Conservation (phyloP, 2,888 invertebrate genomes). For the Ophraella communa region DNA sequence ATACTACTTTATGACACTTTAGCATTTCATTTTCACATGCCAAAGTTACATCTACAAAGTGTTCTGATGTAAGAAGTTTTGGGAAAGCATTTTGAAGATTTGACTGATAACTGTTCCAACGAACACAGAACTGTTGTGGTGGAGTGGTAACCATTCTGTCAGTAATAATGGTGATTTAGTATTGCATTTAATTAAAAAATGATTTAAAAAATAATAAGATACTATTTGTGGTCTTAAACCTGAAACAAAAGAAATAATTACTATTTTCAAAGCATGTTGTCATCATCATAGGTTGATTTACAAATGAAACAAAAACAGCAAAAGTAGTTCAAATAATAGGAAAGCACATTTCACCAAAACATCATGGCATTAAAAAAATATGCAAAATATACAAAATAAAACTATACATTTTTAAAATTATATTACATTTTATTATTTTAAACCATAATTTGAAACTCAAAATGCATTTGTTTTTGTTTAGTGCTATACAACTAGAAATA, state of each 20-base stretch:
- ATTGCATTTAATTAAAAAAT: constrained; percentile 14
- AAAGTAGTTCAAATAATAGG: too few relatives aligned
- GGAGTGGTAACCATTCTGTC: constrained; percentile 49
- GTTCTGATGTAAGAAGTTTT: constrained; percentile 75
- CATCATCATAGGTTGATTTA: too few relatives aligned
- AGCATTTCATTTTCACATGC: constrained; percentile 87
- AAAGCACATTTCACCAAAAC: too few relatives aligned
- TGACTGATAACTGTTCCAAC: constrained; percentile 84
- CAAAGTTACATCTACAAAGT: constrained; percentile 87
- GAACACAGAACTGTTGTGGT: constrained; percentile 75
- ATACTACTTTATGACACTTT: constrained; percentile 85
- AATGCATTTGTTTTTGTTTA: too few relatives aligned
- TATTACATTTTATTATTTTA: too few relatives aligned
- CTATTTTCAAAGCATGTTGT: too few relatives aligned
- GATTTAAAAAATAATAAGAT: constrained; percentile 7
- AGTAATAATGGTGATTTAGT: background rate
- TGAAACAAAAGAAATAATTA: background rate
- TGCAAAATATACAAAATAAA: too few relatives aligned
- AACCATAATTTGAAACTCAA: too few relatives aligned
- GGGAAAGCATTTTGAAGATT: constrained; percentile 81
- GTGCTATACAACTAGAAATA: too few relatives aligned
- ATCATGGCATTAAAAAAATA: too few relatives aligned
- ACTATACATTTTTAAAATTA: too few relatives aligned
- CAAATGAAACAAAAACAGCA: too few relatives aligned
- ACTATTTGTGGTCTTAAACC: constrained; percentile 19